Percentiles rank a stretch among this genome's conserved stretches.
Conservation (phyloP, 1,140 invertebrate genomes). For the Sitophilus oryzae region DNA sequence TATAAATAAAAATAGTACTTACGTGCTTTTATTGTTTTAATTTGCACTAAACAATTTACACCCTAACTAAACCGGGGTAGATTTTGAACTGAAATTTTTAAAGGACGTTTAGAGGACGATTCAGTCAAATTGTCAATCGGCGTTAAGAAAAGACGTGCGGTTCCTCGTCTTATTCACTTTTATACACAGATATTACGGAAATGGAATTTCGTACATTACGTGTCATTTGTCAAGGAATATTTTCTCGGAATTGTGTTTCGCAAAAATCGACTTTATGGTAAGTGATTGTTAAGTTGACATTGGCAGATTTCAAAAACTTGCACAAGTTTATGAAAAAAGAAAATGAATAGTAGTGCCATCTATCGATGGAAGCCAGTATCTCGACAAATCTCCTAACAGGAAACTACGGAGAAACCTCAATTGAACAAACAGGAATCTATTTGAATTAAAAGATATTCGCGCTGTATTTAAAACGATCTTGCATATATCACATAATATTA, state of each 20-base stretch:
- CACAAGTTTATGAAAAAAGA: background rate
- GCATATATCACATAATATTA: too few relatives aligned
- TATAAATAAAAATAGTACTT: background rate
- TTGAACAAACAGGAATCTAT: too few relatives aligned
- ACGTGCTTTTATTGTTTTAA: background rate
- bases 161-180: background rate
- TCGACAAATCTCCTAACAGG: too few relatives aligned
- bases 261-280: background rate
- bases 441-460: too few relatives aligned
- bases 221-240: background rate
- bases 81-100: slow-evolving; percentile 12
- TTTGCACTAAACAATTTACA: background rate
- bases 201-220: background rate
- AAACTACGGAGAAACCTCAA: too few relatives aligned
- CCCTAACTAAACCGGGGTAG: background rate
- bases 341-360: too few relatives aligned
- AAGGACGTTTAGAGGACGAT: slow-evolving; percentile 24
- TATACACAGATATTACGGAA: slow-evolving; percentile 1
- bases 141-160: slow-evolving; percentile 2
- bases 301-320: background rate
- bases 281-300: background rate
- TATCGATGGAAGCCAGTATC: too few relatives aligned
- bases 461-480: too few relatives aligned
- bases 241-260: background rate
- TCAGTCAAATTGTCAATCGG: slow-evolving; percentile 15